Conservation (phyloP, 2,888 invertebrate species). For the Ormia ochracea region DNA sequence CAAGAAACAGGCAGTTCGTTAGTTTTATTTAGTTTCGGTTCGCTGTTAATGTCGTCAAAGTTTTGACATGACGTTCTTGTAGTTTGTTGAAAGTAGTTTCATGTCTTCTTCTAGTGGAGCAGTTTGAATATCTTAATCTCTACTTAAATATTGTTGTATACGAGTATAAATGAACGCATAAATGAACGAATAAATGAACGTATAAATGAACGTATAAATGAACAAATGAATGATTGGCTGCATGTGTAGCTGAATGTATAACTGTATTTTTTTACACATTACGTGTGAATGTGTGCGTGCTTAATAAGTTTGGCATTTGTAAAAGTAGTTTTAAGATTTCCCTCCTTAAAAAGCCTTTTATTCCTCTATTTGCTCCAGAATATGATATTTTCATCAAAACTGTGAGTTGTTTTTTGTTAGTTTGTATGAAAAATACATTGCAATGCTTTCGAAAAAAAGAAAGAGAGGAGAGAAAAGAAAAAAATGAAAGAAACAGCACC, state of each 20-base stretch:
- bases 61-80: conserved; percentile 71
- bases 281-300: not conserved
- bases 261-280: not conserved
- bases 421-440: not conserved
- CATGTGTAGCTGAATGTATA: not conserved
- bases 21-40: conserved; percentile 45
- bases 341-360: conserved; percentile 1
- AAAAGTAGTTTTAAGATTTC: conserved; percentile 27
- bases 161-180: not conserved
- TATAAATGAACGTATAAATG: not conserved
- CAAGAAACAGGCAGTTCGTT: conserved; percentile 42
- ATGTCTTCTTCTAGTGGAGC: conserved; percentile 67
- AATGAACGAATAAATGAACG: not conserved
- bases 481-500: not conserved
- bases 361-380: not conserved
- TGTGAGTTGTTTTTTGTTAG: not conserved
- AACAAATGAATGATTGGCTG: not conserved
- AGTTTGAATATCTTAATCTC: conserved; percentile 58
- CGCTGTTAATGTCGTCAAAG: conserved; percentile 69
- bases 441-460: not conserved
- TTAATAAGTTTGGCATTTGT: conserved; percentile 36
- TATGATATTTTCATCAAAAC: conserved; percentile 44
- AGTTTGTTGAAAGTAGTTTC: conserved; percentile 73
- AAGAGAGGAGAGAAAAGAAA: too few relatives aligned
- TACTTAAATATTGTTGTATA: conserved; percentile 25